Conservation (phyloP, 2,797 vertebrate genomes). For the Halcyon badia region DNA sequence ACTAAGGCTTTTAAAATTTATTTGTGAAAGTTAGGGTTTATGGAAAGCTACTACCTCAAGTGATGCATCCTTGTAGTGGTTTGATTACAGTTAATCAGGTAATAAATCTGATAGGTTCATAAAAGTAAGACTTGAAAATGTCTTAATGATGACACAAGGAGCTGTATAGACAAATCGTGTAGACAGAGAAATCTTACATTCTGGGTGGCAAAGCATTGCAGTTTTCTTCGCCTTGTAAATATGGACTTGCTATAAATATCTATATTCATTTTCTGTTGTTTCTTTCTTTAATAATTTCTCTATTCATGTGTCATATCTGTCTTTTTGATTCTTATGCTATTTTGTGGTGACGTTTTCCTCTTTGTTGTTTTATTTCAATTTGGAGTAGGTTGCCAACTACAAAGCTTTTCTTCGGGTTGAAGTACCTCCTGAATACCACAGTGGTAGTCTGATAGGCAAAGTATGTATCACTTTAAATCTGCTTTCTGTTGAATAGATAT, state of each 20-base stretch:
- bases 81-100: background rate
- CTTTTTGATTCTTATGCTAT: background rate
- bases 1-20: background rate
- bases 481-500: slow-evolving; percentile 11
- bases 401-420: slow-evolving; percentile 87
- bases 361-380: slow-evolving; percentile 65
- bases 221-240: background rate
- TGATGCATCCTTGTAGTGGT: fast-evolving
- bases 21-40: background rate
- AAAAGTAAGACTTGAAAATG: background rate
- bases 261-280: slow-evolving; percentile 24
- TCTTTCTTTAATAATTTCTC: slow-evolving; percentile 53
- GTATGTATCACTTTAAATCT: slow-evolving; percentile 80
- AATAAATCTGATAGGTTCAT: background rate
- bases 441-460: slow-evolving; percentile 85
- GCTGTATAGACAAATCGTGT: background rate
- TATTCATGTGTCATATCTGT: slow-evolving; percentile 52
- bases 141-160: background rate
- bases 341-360: slow-evolving; percentile 57
- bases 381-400: slow-evolving; percentile 82
- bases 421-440: slow-evolving; percentile 87
- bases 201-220: background rate
- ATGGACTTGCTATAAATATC: background rate
- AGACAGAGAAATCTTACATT: background rate
- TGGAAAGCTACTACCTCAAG: background rate